Percentiles rank a stretch among this genome's conserved stretches.
Conservation (phyloP, 2,797 vertebrate genomes). For the Etheostoma perlongum region DNA sequence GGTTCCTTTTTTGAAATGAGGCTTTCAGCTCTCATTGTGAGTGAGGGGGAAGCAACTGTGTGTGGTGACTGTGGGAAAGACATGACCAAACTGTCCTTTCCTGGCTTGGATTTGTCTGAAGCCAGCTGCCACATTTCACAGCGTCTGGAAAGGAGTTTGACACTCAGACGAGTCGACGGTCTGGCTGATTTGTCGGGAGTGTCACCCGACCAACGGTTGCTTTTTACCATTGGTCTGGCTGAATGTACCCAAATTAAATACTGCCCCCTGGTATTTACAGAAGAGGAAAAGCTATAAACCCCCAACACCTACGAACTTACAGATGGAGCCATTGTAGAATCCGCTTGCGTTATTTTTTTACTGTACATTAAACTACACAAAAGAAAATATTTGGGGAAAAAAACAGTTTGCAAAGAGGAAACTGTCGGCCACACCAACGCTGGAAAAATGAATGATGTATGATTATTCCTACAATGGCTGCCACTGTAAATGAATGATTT, state of each 20-base stretch:
- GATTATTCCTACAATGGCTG: conserved; percentile 58
- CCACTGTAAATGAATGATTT: conserved; percentile 64
- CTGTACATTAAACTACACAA: conserved; percentile 22
- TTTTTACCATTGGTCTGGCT: conserved; percentile 23
- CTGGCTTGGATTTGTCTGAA: conserved; percentile 6
- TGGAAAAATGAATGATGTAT: conserved; percentile 7
- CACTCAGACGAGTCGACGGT: conserved; percentile 4
- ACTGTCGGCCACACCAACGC: background rate
- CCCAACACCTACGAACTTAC: conserved; percentile 37
- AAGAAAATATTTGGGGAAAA: conserved; percentile 19
- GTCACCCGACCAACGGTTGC: background rate
- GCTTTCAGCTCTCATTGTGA: background rate
- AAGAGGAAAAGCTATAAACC: conserved; percentile 56
- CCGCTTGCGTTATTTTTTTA: background rate
- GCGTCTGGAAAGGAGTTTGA: conserved; percentile 18
- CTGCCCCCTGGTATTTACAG: conserved; percentile 58
- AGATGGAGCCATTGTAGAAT: conserved; percentile 46
- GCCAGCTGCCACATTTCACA: conserved; percentile 46
- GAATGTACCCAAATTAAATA: conserved; percentile 48
- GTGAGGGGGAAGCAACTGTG: background rate
- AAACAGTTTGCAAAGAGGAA: conserved; percentile 13
- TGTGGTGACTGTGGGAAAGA: background rate
- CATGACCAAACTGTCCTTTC: background rate
- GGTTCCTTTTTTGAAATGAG: background rate
- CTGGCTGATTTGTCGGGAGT: background rate